phyloP scores from a whole-genome alignment of 2,888 invertebrate species.

The Rotaria sp. region DNA sequence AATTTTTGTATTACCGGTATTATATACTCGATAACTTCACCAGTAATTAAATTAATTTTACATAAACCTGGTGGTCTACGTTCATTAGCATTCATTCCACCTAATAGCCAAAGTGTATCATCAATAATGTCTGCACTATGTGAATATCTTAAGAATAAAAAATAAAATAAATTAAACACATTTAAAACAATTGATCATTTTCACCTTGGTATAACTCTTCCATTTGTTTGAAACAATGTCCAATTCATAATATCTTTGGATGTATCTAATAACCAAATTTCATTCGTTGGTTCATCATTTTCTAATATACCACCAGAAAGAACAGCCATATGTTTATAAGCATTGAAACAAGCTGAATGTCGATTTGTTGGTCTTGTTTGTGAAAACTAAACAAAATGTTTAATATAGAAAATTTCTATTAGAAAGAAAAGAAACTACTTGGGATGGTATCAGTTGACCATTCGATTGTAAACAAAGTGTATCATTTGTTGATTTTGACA shows the following conservation, averaged over 20 bases:
- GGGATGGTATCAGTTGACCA: neutral
- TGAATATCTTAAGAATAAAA: constrained; percentile 50
- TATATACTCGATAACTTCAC: constrained; percentile 47
- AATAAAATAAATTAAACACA: neutral
- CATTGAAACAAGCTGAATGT: neutral
- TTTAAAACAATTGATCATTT: neutral
- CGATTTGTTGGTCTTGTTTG: neutral
- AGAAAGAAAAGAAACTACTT: neutral
- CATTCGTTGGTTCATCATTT: constrained; percentile 45
- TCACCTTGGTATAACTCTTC: constrained; percentile 44
- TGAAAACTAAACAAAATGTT: neutral
- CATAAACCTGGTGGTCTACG: constrained; percentile 50
- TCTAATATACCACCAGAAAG: constrained; percentile 50
- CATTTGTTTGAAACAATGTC: constrained; percentile 43
- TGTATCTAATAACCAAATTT: constrained; percentile 42
- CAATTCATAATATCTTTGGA: constrained; percentile 45
- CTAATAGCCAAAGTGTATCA: constrained; percentile 51
- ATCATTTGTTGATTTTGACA: constrained; percentile 28
- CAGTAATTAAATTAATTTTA: constrained; percentile 48
- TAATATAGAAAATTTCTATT: neutral
- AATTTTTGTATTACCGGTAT: constrained; percentile 48
- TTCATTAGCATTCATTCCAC: constrained; percentile 51
- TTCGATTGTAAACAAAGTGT: neutral
- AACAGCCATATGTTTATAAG: constrained; percentile 42
- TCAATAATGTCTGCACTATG: constrained; percentile 52